Evolutionary conservation across 2,888 invertebrate genomes (phyloP).

Genomic region (Timema cristinae): DNA sequence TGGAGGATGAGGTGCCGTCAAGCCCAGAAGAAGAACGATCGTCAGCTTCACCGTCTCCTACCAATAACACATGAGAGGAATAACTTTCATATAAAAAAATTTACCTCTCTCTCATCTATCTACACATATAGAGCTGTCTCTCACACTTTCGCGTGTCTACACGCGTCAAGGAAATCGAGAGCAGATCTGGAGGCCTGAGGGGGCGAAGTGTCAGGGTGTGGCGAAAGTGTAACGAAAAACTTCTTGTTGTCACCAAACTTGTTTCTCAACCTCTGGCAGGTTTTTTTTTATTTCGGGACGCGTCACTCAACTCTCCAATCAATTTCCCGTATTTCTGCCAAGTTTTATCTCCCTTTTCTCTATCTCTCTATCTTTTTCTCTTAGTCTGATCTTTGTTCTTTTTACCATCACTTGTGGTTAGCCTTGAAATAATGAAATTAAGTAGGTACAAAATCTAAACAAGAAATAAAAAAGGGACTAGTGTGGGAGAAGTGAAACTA

Average conservation of each 20-base stretch:
- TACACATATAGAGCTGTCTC: constrained; percentile 21
- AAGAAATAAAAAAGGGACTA: too few relatives aligned
- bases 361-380: too few relatives aligned
- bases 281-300: too few relatives aligned
- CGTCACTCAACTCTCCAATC: too few relatives aligned
- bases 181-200: constrained; percentile 24
- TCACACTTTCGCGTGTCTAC: constrained; percentile 24
- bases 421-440: not conserved
- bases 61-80: constrained; percentile 43
- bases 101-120: constrained; percentile 18
- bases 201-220: constrained; percentile 25
- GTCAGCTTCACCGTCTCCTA: constrained; percentile 43
- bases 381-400: not conserved
- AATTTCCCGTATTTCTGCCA: too few relatives aligned
- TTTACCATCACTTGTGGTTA: constrained; percentile 12
- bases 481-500: too few relatives aligned
- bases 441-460: too few relatives aligned
- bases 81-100: constrained; percentile 26
- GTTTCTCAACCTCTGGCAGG: not conserved
- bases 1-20: constrained; percentile 18
- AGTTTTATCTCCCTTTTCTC: too few relatives aligned
- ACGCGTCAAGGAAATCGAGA: constrained; percentile 30
- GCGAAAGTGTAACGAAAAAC: constrained; percentile 30
- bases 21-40: constrained; percentile 22
- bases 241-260: constrained; percentile 27